Percentiles rank a stretch among this genome's conserved stretches.
Conservation (phyloP, 1,140 invertebrate species). For the Trichonephila clavipes region DNA sequence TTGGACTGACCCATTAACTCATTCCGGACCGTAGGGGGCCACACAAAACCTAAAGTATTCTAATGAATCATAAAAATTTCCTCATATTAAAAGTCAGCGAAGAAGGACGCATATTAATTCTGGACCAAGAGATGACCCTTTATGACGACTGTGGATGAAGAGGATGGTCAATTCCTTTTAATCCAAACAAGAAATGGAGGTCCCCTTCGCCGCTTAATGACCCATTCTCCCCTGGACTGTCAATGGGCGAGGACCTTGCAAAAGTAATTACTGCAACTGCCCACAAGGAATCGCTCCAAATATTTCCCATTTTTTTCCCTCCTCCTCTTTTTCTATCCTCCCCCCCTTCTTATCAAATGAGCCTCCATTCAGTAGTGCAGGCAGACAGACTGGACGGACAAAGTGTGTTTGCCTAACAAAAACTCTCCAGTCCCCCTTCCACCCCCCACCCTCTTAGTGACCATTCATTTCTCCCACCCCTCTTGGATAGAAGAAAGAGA, state of each 20-base stretch:
- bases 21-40: neutral
- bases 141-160: slow-evolving; percentile 33
- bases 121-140: neutral
- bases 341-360: slow-evolving; percentile 56
- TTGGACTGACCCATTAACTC: slow-evolving; percentile 10
- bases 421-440: slow-evolving; percentile 28
- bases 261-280: slow-evolving; percentile 73
- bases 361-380: slow-evolving; percentile 48
- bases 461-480: slow-evolving; percentile 58
- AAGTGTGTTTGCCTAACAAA: slow-evolving; percentile 74
- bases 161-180: slow-evolving; percentile 46
- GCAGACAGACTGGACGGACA: slow-evolving; percentile 59
- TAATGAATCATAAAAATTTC: slow-evolving; percentile 65
- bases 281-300: slow-evolving; percentile 69
- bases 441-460: slow-evolving; percentile 34
- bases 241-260: slow-evolving; percentile 43
- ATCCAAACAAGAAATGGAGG: slow-evolving; percentile 4
- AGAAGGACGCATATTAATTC: slow-evolving; percentile 57
- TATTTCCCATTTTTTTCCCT: slow-evolving; percentile 68
- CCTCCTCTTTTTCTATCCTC: slow-evolving; percentile 40
- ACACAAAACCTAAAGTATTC: slow-evolving; percentile 29
- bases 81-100: slow-evolving; percentile 4
- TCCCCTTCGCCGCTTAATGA: slow-evolving; percentile 49
- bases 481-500: slow-evolving; percentile 29
- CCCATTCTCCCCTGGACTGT: slow-evolving; percentile 60